Percentiles rank a stretch among this genome's conserved stretches.
Conservation (phyloP, 2,113 vertebrate species). For the Pycnonotus jocosus region DNA sequence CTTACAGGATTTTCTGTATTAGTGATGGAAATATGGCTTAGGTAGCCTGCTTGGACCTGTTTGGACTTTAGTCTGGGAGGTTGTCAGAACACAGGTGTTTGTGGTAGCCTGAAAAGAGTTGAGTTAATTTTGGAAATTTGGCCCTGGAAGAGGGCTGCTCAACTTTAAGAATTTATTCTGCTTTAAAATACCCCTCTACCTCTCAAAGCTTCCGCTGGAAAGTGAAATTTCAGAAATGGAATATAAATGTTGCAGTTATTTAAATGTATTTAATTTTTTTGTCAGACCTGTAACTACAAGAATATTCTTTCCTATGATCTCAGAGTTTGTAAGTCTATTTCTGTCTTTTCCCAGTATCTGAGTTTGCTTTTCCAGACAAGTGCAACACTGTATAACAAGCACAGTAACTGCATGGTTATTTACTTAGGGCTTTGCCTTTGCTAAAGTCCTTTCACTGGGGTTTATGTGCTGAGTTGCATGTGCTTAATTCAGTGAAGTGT, state of each 20-base stretch:
- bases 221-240: not conserved
- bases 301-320: not conserved
- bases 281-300: not conserved
- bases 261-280: not conserved
- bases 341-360: not conserved
- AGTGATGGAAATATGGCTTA: not conserved
- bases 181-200: not conserved
- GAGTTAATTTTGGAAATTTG: not conserved
- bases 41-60: not conserved
- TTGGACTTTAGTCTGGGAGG: not conserved
- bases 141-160: not conserved
- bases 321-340: not conserved
- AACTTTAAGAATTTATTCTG: not conserved
- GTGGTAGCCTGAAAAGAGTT: not conserved
- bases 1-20: not conserved
- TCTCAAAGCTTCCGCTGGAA: not conserved
- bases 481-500: not conserved
- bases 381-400: not conserved
- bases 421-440: conserved; percentile 32
- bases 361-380: not conserved
- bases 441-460: not conserved
- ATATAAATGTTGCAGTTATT: not conserved
- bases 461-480: not conserved
- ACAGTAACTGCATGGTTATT: not conserved
- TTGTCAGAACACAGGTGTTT: not conserved